phyloP scores from a whole-genome alignment of 2,113 vertebrate genomes.

The Myrmecophaga tridactyla region DNA sequence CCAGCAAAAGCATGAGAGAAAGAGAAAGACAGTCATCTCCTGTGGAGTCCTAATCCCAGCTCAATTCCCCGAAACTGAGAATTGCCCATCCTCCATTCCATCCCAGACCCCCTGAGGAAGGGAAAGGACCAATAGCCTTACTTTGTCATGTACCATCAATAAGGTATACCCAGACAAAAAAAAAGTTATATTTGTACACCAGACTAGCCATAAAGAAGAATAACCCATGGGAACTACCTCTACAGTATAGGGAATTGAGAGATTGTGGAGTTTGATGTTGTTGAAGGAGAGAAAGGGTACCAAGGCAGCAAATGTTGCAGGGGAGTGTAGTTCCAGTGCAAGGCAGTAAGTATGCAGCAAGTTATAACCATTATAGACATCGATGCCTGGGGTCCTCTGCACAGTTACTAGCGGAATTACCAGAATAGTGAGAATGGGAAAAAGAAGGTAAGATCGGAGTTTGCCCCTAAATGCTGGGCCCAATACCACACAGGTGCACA shows the following conservation, averaged over 20 bases:
- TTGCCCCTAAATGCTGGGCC: slow-evolving; percentile 88
- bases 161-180: no score
- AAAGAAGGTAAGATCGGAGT: slow-evolving; percentile 86
- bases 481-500: slow-evolving; percentile 30
- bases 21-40: no score
- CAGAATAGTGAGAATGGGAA: no score
- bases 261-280: background rate
- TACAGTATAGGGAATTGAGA: background rate
- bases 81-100: no score
- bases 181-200: background rate
- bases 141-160: no score
- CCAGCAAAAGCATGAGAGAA: no score
- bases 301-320: slow-evolving; percentile 87
- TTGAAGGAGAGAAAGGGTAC: slow-evolving; percentile 80
- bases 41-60: no score
- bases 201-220: background rate
- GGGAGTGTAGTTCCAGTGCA: slow-evolving; percentile 89
- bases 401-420: slow-evolving; percentile 90
- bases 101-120: no score
- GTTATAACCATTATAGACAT: slow-evolving; percentile 91
- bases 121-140: no score
- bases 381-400: slow-evolving; percentile 90
- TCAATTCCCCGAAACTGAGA: no score
- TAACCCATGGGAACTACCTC: background rate
- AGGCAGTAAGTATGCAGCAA: slow-evolving; percentile 93